Conservation (phyloP, 2,113 vertebrate genomes). For the Isurus oxyrinchus region DNA sequence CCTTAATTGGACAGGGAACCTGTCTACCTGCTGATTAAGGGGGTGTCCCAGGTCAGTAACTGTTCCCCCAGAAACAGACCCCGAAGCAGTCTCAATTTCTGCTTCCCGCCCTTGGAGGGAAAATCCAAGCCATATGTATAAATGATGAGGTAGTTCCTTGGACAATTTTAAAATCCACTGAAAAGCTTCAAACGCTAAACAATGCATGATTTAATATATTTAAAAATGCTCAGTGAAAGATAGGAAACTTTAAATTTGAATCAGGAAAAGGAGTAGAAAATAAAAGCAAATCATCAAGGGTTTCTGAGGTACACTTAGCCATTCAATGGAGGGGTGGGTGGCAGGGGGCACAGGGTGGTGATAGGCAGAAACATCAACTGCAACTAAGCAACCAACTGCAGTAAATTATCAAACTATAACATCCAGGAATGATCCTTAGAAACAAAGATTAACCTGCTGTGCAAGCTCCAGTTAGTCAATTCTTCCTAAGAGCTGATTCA, state of each 20-base stretch:
- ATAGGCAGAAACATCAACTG: neutral
- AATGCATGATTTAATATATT: neutral
- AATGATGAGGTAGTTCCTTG: neutral
- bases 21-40: neutral
- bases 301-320: neutral
- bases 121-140: neutral
- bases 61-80: neutral
- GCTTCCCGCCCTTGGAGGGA: neutral
- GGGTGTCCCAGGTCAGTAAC: neutral
- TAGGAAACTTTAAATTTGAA: neutral
- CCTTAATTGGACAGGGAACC: neutral
- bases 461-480: neutral
- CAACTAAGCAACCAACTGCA: neutral
- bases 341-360: neutral
- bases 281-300: neutral
- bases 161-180: neutral
- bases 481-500: constrained; percentile 3
- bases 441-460: constrained; percentile 18
- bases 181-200: neutral
- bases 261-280: neutral
- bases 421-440: constrained; percentile 2
- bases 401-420: neutral
- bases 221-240: neutral
- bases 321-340: neutral
- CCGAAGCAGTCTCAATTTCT: neutral